Conservation (phyloP, 2,888 invertebrate genomes). For the Dendrolimus pini region DNA sequence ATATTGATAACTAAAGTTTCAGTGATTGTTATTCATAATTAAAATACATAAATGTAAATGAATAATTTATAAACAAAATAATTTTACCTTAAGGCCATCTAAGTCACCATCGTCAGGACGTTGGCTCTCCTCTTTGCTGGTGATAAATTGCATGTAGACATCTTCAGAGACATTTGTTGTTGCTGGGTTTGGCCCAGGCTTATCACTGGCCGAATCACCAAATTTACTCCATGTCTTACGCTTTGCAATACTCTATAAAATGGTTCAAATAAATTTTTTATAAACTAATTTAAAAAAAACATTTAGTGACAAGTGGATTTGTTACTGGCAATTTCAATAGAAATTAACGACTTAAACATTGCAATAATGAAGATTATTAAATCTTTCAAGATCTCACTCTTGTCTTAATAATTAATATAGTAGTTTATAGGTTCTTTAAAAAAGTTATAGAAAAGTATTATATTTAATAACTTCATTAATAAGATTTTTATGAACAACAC, state of each 20-base stretch:
- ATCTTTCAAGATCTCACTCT: background rate
- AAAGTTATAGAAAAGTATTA: background rate
- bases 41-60: background rate
- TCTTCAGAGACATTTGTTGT: constrained; percentile 98
- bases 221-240: constrained; percentile 98
- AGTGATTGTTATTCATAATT: too few relatives aligned
- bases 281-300: background rate
- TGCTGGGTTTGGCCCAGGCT: constrained; percentile 98
- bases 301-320: too few relatives aligned
- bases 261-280: background rate
- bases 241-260: constrained; percentile 84
- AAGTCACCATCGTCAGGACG: constrained; percentile 90
- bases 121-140: constrained; percentile 91
- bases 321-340: too few relatives aligned
- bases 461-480: background rate
- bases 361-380: background rate
- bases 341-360: too few relatives aligned
- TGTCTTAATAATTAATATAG: background rate
- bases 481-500: background rate
- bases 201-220: constrained; percentile 92
- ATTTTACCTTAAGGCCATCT: constrained; percentile 85
- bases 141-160: constrained; percentile 95
- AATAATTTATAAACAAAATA: background rate
- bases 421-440: background rate
- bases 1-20: too few relatives aligned